These are phyloP conservation scores for Cyclina sinensis DNA, from an alignment of 1,140 invertebrate genomes.

Conservation along the genomic window DNA sequence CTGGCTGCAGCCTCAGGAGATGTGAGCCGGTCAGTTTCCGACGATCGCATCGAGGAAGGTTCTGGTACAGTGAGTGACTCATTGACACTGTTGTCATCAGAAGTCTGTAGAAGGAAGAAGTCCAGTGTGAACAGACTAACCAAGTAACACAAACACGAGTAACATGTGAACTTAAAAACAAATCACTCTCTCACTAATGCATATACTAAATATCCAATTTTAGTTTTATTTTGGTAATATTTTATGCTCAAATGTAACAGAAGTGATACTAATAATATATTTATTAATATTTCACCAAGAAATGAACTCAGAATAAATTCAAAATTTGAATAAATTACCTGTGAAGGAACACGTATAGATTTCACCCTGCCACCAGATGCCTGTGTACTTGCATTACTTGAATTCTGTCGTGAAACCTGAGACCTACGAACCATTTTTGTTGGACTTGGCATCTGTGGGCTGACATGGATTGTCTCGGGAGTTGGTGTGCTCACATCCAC, in stretches of 20 bases:
- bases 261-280: too few relatives aligned
- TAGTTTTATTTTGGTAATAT: too few relatives aligned
- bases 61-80: constrained; percentile 48
- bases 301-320: too few relatives aligned
- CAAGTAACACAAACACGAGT: too few relatives aligned
- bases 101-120: not conserved
- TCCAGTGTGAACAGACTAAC: too few relatives aligned
- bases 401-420: constrained; percentile 52
- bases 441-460: constrained; percentile 45
- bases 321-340: too few relatives aligned
- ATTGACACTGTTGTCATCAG: constrained; percentile 14
- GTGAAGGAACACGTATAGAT: constrained; percentile 60
- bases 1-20: constrained; percentile 40
- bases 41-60: constrained; percentile 34
- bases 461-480: constrained; percentile 49
- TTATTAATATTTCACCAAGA: too few relatives aligned
- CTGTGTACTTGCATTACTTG: constrained; percentile 35
- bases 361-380: constrained; percentile 33
- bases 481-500: constrained; percentile 2
- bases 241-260: too few relatives aligned
- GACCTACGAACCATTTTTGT: constrained; percentile 59
- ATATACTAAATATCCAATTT: too few relatives aligned
- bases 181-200: too few relatives aligned
- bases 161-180: too few relatives aligned
- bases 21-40: constrained; percentile 48